Percentiles rank a stretch among this genome's conserved stretches.
Conservation (phyloP, 1,140 invertebrate genomes). For the Orchesella cincta region DNA sequence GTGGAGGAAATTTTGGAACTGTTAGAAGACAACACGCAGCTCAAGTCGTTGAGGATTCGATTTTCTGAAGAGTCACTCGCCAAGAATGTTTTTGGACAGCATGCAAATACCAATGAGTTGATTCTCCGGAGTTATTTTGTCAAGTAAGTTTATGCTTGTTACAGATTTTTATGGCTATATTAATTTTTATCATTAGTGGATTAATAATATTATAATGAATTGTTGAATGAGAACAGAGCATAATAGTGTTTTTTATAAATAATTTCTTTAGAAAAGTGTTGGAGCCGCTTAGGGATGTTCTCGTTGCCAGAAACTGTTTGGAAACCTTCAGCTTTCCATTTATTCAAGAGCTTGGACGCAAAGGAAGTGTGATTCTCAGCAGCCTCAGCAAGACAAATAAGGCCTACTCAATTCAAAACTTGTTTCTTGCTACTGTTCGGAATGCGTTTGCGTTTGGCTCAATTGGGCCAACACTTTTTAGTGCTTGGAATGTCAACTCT, state of each 20-base stretch:
- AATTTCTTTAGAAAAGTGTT: slow-evolving; percentile 34
- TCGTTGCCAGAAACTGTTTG: slow-evolving; percentile 30
- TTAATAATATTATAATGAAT: background rate
- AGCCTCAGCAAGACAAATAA: slow-evolving; percentile 14
- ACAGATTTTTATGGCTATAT: background rate
- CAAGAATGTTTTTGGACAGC: background rate
- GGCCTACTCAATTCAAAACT: slow-evolving; percentile 15
- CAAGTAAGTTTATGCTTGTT: slow-evolving; percentile 1
- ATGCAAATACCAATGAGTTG: background rate
- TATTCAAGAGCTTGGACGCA: slow-evolving; percentile 19
- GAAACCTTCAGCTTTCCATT: slow-evolving; percentile 44
- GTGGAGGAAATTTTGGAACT: slow-evolving; percentile 12
- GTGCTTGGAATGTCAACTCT: background rate
- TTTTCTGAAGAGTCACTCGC: slow-evolving; percentile 28
- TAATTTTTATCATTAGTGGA: background rate
- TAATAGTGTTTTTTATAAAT: background rate
- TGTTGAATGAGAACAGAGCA: background rate
- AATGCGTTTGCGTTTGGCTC: background rate
- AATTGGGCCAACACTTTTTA: background rate
- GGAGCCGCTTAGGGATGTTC: slow-evolving; percentile 30
- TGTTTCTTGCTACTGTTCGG: slow-evolving; percentile 38
- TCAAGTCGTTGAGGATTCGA: slow-evolving; percentile 26
- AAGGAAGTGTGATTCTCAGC: slow-evolving; percentile 5
- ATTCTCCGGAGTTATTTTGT: slow-evolving; percentile 32
- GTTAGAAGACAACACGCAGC: slow-evolving; percentile 21